These are phyloP conservation scores for Megalurothrips usitatus DNA, from an alignment of 2,888 invertebrate genomes.

Conservation along the genomic window DNA sequence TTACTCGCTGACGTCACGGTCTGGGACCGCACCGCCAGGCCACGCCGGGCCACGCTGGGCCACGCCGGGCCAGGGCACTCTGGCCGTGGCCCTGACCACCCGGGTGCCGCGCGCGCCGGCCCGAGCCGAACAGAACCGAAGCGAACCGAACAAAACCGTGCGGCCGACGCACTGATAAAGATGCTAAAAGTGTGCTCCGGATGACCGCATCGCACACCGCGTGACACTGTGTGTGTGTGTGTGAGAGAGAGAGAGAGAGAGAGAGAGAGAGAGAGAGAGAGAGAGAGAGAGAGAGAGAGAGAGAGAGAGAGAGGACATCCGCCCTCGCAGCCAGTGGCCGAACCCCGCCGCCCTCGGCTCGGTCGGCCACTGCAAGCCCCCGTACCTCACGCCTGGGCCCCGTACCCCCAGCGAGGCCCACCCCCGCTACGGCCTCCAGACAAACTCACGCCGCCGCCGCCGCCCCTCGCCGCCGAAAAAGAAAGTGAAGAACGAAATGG, in stretches of 20 bases:
- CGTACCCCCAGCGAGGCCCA: neutral
- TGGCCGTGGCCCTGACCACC: neutral
- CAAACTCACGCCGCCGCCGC: too few relatives aligned
- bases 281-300: too few relatives aligned
- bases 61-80: slow-evolving; percentile 43
- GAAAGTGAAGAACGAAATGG: too few relatives aligned
- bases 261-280: too few relatives aligned
- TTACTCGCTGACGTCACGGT: slow-evolving; percentile 42
- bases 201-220: neutral
- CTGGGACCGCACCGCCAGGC: slow-evolving; percentile 47
- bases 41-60: too few relatives aligned
- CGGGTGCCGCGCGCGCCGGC: neutral
- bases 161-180: neutral
- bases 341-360: slow-evolving; percentile 31
- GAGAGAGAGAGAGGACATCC: too few relatives aligned
- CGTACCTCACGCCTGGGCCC: too few relatives aligned
- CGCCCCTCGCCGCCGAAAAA: too few relatives aligned
- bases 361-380: neutral
- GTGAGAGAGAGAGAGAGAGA: too few relatives aligned
- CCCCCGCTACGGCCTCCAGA: neutral
- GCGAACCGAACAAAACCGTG: too few relatives aligned
- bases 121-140: too few relatives aligned
- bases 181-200: neutral
- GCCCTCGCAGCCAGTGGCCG: slow-evolving; percentile 51
- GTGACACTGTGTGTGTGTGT: too few relatives aligned